phyloP scores from a whole-genome alignment of 2,113 vertebrate genomes.

The Pelobates fuscus region DNA sequence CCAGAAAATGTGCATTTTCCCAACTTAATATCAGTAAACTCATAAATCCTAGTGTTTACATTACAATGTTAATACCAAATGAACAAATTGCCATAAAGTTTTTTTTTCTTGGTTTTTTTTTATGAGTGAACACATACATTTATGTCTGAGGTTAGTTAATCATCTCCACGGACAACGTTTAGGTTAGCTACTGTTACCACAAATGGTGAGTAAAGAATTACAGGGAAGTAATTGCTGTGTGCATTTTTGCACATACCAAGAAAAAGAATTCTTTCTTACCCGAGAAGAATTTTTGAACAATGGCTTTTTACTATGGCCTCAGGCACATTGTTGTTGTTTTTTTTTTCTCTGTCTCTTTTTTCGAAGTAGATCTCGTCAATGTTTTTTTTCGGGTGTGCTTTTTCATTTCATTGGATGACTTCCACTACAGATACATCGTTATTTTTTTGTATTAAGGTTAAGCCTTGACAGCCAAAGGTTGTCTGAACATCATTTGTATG shows the following conservation, averaged over 20 bases:
- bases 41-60: no score
- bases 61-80: no score
- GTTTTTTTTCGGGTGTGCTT: not conserved
- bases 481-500: slow-evolving; percentile 1
- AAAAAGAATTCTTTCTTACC: slow-evolving; percentile 31
- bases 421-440: slow-evolving; percentile 5
- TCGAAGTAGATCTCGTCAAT: slow-evolving; percentile 18
- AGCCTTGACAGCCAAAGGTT: slow-evolving; percentile 13
- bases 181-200: slow-evolving; percentile 39
- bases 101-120: no score
- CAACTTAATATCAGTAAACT: no score
- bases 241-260: slow-evolving; percentile 40
- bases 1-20: no score
- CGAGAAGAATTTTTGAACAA: slow-evolving; percentile 21
- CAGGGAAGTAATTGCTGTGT: slow-evolving; percentile 32
- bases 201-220: slow-evolving; percentile 18
- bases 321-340: slow-evolving; percentile 4
- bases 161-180: slow-evolving; percentile 31
- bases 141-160: slow-evolving; percentile 36
- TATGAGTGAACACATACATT: not conserved
- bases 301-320: not conserved
- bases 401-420: not conserved
- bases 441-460: slow-evolving; percentile 6
- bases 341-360: slow-evolving; percentile 7
- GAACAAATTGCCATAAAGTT: no score